Base-by-base conservation (phyloP, 2,797 vertebrate species). In the Denticeps clupeoides region DNA sequence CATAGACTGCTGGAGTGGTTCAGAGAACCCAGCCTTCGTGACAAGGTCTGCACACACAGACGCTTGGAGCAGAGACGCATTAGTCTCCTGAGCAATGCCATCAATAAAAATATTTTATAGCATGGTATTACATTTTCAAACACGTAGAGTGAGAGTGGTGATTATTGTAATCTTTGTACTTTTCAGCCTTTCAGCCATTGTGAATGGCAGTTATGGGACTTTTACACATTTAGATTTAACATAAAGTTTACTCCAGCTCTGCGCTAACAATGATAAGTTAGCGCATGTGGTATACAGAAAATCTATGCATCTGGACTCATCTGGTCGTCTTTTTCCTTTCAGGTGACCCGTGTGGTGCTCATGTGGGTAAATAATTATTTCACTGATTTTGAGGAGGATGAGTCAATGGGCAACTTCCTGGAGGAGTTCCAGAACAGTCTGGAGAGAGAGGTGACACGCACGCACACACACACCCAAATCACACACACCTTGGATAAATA, bases 1-100 rank as follows among this genome's bases (percentile, higher is more conserved):
- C 93, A 90, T 74, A 96, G 91, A 78, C 89, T 98, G 56, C 77
- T 99, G 81, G 93, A 98, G 85, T 99, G 94, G 94, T 99, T 98
- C 77, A 93, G 95, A 67, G 94, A 98, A 84, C 87, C 92, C 66
- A 92, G 90, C 82, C 89, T 97, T 88, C 95, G 95, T 86, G 94
- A 98, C 84, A 98, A 99, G 93, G 94, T 98, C 43, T 9, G 19
- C 5, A 51, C 1, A n/a, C 3, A 3, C n/a, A n/a, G n/a, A n/a
- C n/a, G n/a, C n/a, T n/a, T n/a, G n/a, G n/a, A n/a, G n/a, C n/a
- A n/a, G n/a, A n/a, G n/a, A n/a, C n/a, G n/a, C n/a, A n/a, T n/a
- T n/a, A n/a, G n/a, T n/a, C n/a, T n/a, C n/a, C n/a, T n/a, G n/a
- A n/a, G n/a, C n/a, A n/a, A n/a, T n/a, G n/a, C n/a, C n/a, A n/a